Conservation (phyloP, 2,797 vertebrate genomes). For the Cynodonichthys magdalenae region DNA sequence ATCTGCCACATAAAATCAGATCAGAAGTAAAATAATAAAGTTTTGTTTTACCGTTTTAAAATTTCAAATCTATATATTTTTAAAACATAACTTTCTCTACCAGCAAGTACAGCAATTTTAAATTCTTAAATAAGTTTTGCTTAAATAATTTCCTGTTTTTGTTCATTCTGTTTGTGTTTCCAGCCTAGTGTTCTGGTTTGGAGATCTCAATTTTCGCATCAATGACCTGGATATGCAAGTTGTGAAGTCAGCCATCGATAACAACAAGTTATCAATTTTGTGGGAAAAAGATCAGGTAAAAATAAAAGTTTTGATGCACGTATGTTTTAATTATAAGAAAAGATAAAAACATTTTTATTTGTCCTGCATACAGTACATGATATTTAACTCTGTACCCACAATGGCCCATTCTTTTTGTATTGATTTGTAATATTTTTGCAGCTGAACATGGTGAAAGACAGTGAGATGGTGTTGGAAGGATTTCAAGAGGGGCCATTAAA, state of each 20-base stretch:
- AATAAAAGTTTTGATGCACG: background rate
- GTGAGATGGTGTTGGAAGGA: conserved; percentile 91
- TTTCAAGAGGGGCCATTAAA: conserved; percentile 94
- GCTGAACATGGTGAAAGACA: conserved; percentile 95
- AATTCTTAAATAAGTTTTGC: background rate
- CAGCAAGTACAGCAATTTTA: background rate
- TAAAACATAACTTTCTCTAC: background rate
- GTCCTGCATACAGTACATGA: no score
- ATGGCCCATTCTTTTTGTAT: background rate
- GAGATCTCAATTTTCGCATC: conserved; percentile 97
- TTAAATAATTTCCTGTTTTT: background rate
- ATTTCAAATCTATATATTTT: background rate
- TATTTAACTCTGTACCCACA: conserved; percentile 34
- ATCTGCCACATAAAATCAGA: background rate
- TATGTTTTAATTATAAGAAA: background rate
- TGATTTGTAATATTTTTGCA: conserved; percentile 63
- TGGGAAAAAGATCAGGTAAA: conserved; percentile 97
- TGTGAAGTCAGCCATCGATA: conserved; percentile 92
- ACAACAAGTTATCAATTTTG: conserved; percentile 85
- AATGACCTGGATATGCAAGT: conserved; percentile 92
- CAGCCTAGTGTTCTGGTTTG: conserved; percentile 98
- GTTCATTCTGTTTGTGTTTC: conserved; percentile 20
- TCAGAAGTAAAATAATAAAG: background rate
- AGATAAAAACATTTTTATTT: no score
- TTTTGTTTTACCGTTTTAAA: background rate